phyloP scores from a whole-genome alignment of 1,140 invertebrate genomes.

The Heterodera carotae region DNA sequence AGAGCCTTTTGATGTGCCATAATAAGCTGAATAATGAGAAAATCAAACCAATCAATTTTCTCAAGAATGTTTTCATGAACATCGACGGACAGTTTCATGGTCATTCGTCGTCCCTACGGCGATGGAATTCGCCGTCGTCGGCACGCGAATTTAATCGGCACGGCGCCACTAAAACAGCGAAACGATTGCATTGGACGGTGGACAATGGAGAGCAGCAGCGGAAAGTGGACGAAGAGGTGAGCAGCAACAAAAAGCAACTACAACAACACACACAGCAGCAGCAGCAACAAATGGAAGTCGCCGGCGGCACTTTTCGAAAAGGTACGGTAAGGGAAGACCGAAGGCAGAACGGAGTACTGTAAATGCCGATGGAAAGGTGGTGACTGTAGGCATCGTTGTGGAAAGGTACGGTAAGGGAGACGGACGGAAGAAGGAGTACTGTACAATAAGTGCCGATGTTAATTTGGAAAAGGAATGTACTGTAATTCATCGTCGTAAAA shows the following conservation, averaged over 20 bases:
- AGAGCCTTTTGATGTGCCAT: too few relatives aligned
- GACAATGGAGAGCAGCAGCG: neutral
- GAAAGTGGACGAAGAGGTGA: neutral
- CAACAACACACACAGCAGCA: too few relatives aligned
- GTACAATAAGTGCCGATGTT: neutral
- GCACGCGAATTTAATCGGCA: neutral
- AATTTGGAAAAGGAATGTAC: too few relatives aligned
- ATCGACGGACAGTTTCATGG: slow-evolving; percentile 1
- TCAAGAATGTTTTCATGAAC: slow-evolving; percentile 4
- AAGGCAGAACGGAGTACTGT: too few relatives aligned
- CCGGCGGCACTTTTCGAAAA: too few relatives aligned
- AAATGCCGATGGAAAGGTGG: too few relatives aligned
- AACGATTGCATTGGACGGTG: neutral
- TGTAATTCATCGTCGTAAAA: too few relatives aligned
- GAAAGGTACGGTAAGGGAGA: neutral
- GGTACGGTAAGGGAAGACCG: too few relatives aligned
- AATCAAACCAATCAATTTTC: neutral
- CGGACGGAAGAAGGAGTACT: too few relatives aligned
- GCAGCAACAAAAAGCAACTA: neutral
- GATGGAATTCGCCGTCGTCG: neutral
- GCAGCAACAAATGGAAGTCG: too few relatives aligned
- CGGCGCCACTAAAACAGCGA: neutral
- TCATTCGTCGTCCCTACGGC: neutral
- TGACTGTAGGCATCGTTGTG: too few relatives aligned
- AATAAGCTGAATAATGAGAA: neutral